A percentile compares a stretch with the other conserved stretches of the same genome.
Conservation (phyloP, 2,888 invertebrate genomes). For the Acleris sparsana region DNA sequence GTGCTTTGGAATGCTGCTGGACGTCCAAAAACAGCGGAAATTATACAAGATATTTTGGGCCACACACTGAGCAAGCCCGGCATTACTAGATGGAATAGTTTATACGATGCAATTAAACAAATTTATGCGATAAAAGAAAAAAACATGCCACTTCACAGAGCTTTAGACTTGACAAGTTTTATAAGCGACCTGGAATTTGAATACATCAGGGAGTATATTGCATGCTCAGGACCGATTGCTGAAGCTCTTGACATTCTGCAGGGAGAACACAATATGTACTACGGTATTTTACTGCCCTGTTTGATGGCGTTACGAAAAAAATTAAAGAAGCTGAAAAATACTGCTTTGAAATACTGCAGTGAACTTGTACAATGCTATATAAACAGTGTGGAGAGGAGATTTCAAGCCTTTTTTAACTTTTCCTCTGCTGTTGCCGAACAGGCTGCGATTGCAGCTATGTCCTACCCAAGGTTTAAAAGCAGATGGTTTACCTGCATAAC, state of each 20-base stretch:
- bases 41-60: too few species aligned
- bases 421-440: too few species aligned
- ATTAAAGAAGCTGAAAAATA: slow-evolving; percentile 2
- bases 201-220: slow-evolving; percentile 13
- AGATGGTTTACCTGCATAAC: too few species aligned
- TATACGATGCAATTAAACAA: slow-evolving; percentile 32
- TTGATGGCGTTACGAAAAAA: slow-evolving; percentile 12
- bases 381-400: too few species aligned
- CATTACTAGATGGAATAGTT: slow-evolving; percentile 14
- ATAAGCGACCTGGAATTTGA: slow-evolving; percentile 6
- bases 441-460: too few species aligned
- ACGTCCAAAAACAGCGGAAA: too few species aligned
- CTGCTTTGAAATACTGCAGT: too few species aligned
- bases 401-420: too few species aligned
- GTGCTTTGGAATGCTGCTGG: too few species aligned
- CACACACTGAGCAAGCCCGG: too few species aligned
- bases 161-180: slow-evolving; percentile 1
- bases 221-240: slow-evolving; percentile 7
- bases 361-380: too few species aligned
- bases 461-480: too few species aligned
- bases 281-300: slow-evolving; percentile 4
- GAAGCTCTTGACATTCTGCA: slow-evolving; percentile 10
- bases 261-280: neutral
- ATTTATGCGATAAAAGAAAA: slow-evolving; percentile 16
- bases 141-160: slow-evolving; percentile 4